Evolutionary conservation across 2,797 vertebrate genomes (phyloP), one percentile per base, ranked within the genome.

Genomic region (Cirrhinus molitorella): DNA sequence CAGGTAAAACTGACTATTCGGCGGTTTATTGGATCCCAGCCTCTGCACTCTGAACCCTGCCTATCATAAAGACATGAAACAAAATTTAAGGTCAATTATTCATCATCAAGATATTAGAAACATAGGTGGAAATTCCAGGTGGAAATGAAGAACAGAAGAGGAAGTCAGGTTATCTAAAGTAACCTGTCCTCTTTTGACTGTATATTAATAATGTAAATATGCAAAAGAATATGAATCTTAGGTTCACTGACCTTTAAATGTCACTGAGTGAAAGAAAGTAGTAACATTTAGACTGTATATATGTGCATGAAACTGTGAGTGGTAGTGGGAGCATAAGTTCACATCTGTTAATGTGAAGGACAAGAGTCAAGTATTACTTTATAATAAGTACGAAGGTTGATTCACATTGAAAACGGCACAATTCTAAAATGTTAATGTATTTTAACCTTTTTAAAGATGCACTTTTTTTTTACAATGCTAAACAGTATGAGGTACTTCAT

Each of bases 1-100:
- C 82, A 95, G 95, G 92, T 94, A 63, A 95, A 91, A 79, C 73
- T 95, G 80, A 95, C 94, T 21, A 86, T 95, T 83, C 87, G 89
- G 43, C 91, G 93, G 75, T 63, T 72, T 0, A 88, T 79, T 25
- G 81, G 83, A 9, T 87, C 83, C 40, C 57, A 65, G 51, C 88
- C 89, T 19, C 80, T 92, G 79, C 89, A 90, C 73, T 17, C 11
- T 23, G 63, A 68, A 53, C 31, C 13, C n/a, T 79, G 31, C 1
- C 28, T 9, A 65, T 53, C 14, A 53, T 66, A 66, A 66, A 3
- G 31, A 66, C 17, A 37, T 14, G 57, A 25, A 59, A 59, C 23
- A 5, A 40, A 34, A 65, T 65, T 0, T 34, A 8, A 19, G 34
- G 16, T 65, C 16, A 37, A 37, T 21, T 31, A 5, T 37, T 47